Evolutionary conservation across 2,888 invertebrate genomes (phyloP).

Genomic region (Eudemis profundana): DNA sequence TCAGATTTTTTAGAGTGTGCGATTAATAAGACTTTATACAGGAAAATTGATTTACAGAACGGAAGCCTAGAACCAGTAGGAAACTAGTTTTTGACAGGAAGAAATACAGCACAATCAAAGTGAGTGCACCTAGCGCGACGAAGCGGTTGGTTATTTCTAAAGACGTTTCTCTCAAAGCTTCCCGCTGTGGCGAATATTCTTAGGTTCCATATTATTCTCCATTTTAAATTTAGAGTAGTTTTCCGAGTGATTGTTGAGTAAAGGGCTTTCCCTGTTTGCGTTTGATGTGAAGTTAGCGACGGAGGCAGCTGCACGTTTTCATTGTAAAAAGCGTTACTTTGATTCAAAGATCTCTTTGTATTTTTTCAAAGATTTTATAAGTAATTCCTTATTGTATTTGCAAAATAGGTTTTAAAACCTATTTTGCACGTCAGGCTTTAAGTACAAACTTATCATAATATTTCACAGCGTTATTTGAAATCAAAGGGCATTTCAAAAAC

Average conservation of each 20-base stretch:
- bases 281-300: background rate
- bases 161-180: slow-evolving; percentile 53
- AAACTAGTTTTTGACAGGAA: slow-evolving; percentile 49
- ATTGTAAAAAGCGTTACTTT: background rate
- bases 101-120: slow-evolving; percentile 65
- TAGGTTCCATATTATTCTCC: slow-evolving; percentile 52
- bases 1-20: too few species aligned
- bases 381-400: too few species aligned
- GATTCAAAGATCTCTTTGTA: too few species aligned
- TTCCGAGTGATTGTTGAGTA: slow-evolving; percentile 52
- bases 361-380: too few species aligned
- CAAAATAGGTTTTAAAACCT: too few species aligned
- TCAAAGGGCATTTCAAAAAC: too few species aligned
- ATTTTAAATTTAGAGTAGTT: slow-evolving; percentile 37
- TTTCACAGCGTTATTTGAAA: too few species aligned
- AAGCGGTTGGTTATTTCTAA: slow-evolving; percentile 58
- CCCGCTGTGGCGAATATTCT: slow-evolving; percentile 49
- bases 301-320: background rate
- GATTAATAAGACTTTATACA: slow-evolving; percentile 17
- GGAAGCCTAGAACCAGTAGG: background rate
- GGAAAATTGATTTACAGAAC: slow-evolving; percentile 27
- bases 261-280: background rate
- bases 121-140: slow-evolving; percentile 64
- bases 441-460: too few species aligned
- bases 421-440: too few species aligned